A percentile compares a stretch with the other conserved stretches of the same genome.
Conservation (phyloP, 2,888 invertebrate species). For the Colletes collaris region DNA sequence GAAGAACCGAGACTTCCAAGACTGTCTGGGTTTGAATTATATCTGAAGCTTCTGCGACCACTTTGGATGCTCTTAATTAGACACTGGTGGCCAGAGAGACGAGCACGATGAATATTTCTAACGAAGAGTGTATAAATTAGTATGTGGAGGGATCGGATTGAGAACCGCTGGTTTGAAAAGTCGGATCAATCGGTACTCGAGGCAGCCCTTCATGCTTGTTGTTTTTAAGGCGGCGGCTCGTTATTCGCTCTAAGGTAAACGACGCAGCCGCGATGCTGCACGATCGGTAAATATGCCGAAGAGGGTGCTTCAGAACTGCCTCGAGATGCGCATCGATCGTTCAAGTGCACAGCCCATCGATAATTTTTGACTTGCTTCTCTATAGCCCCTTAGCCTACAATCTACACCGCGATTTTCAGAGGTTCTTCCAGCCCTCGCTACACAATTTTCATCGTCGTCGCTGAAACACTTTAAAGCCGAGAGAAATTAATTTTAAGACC, state of each 20-base stretch:
- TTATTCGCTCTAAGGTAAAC: conserved; percentile 63
- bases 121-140: not conserved
- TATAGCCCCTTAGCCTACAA: not conserved
- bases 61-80: too few relatives aligned
- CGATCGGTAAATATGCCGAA: conserved; percentile 49
- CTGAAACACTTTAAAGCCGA: too few relatives aligned
- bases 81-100: too few relatives aligned
- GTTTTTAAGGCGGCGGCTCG: conserved; percentile 54
- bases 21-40: too few relatives aligned
- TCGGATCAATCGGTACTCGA: conserved; percentile 61
- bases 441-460: too few relatives aligned
- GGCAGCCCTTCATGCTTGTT: conserved; percentile 48
- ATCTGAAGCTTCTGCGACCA: too few relatives aligned
- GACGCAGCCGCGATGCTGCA: conserved; percentile 47
- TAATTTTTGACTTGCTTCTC: conserved; percentile 29
- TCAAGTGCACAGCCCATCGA: conserved; percentile 23
- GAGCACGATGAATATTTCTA: not conserved
- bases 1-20: too few relatives aligned
- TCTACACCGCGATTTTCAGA: not conserved
- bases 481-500: too few relatives aligned
- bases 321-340: conserved; percentile 50
- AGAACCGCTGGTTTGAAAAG: conserved; percentile 52
- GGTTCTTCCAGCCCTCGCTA: too few relatives aligned
- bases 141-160: conserved; percentile 19
- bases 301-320: conserved; percentile 40